Evolutionary conservation across 2,797 vertebrate genomes (phyloP).

Genomic region (Distichodus sexfasciatus): DNA sequence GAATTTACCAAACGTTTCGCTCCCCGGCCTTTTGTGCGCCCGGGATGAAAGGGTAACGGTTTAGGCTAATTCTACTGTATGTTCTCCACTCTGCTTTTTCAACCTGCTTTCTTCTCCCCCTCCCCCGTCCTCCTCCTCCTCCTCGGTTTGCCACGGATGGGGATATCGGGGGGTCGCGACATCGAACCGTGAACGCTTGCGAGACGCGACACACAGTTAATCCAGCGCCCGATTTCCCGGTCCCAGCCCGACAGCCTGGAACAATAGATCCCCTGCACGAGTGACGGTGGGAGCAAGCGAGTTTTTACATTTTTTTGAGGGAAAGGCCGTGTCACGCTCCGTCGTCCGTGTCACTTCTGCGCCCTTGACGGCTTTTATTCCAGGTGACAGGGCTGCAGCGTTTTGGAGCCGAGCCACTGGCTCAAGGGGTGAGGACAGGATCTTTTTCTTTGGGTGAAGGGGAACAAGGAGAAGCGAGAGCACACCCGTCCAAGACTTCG

Average conservation of each 20-base stretch:
- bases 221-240: constrained; percentile 60
- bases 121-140: not conserved
- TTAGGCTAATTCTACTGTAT: constrained; percentile 51
- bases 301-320: too few relatives aligned
- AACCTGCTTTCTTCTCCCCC: too few relatives aligned
- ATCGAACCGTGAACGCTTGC: constrained; percentile 72
- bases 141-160: constrained; percentile 52
- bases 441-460: not conserved
- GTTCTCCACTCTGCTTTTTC: constrained; percentile 14
- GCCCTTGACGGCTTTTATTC: constrained; percentile 88
- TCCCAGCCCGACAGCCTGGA: constrained; percentile 4
- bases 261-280: constrained; percentile 68
- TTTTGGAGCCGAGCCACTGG: constrained; percentile 28
- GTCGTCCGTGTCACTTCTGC: constrained; percentile 82
- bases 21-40: constrained; percentile 25
- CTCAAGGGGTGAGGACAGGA: not conserved
- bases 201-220: constrained; percentile 73
- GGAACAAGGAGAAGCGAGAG: constrained; percentile 1
- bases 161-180: constrained; percentile 53
- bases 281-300: constrained; percentile 74
- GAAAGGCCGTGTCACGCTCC: constrained; percentile 76
- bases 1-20: constrained; percentile 63
- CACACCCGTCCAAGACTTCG: not conserved
- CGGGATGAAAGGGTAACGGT: constrained; percentile 69
- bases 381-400: constrained; percentile 83